Conservation (phyloP, 1,140 invertebrate genomes). For the Dolichoris vasculosae region DNA sequence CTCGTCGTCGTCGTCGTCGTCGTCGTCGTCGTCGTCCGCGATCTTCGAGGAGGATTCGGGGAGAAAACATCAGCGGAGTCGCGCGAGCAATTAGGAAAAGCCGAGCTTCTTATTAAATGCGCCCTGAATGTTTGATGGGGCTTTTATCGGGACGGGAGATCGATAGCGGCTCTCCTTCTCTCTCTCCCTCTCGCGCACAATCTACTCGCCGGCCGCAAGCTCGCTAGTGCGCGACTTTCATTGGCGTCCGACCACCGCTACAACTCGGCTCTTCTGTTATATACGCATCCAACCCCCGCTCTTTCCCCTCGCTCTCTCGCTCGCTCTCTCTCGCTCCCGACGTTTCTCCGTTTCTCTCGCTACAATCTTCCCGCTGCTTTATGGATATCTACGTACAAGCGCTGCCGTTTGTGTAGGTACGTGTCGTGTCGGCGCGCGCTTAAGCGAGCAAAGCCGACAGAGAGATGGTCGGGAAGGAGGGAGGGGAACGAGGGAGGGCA, state of each 20-base stretch:
- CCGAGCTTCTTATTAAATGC: conserved; percentile 51
- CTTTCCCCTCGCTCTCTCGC: no score
- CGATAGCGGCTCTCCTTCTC: conserved; percentile 35
- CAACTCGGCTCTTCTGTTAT: not conserved
- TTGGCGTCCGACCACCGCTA: conserved; percentile 33
- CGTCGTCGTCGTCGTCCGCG: no score
- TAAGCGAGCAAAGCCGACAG: conserved; percentile 35
- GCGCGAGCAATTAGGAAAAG: conserved; percentile 15
- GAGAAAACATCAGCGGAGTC: not conserved
- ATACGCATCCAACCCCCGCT: not conserved
- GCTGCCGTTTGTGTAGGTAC: not conserved
- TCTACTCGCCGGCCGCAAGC: conserved; percentile 41
- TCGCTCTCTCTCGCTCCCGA: no score
- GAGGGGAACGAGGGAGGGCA: not conserved
- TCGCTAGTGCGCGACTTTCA: conserved; percentile 46
- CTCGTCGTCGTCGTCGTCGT: not conserved
- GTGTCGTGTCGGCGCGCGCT: conserved; percentile 35
- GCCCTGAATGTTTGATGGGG: conserved; percentile 54
- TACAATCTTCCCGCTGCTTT: conserved; percentile 1
- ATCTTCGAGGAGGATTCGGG: not conserved
- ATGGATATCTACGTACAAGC: not conserved
- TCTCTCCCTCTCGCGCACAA: not conserved
- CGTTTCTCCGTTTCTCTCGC: no score
- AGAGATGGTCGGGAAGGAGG: not conserved
- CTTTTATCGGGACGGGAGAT: conserved; percentile 49